phyloP scores from a whole-genome alignment of 2,888 invertebrate species.

The Reticulitermes lucifugus region DNA sequence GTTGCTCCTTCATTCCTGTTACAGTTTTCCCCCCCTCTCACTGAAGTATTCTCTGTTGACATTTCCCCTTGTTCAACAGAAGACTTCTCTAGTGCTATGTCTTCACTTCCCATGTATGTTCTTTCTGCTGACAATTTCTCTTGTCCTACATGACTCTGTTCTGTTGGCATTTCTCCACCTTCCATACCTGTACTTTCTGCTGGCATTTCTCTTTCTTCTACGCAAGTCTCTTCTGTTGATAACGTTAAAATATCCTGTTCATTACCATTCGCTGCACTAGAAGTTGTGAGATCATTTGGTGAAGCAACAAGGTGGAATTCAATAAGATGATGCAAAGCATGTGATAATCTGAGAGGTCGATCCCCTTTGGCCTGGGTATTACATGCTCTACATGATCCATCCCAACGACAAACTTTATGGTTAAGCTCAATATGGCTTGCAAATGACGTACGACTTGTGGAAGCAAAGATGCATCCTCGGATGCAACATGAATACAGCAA shows the following conservation, averaged over 20 bases:
- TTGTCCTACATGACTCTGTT: neutral
- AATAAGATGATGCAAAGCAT: constrained; percentile 15
- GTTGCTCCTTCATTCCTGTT: neutral
- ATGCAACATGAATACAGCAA: constrained; percentile 40
- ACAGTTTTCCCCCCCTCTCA: neutral
- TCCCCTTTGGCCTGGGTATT: neutral
- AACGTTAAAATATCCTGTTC: neutral
- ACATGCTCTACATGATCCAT: constrained; percentile 46
- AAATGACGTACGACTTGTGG: constrained; percentile 9
- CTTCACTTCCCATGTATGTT: too few species aligned
- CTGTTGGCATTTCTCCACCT: neutral
- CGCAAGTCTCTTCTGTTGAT: neutral
- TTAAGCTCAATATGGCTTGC: constrained; percentile 28
- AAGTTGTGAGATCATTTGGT: neutral
- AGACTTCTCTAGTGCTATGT: neutral
- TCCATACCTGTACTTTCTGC: neutral
- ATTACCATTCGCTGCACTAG: neutral
- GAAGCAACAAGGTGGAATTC: neutral
- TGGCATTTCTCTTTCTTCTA: neutral
- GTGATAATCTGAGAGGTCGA: neutral
- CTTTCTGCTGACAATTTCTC: neutral
- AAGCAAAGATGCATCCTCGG: constrained; percentile 40
- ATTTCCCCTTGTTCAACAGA: neutral
- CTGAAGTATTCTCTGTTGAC: neutral
- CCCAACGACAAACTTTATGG: constrained; percentile 44